Evolutionary conservation across 2,888 invertebrate species (phyloP).

Genomic region (Hydriomena furcata): DNA sequence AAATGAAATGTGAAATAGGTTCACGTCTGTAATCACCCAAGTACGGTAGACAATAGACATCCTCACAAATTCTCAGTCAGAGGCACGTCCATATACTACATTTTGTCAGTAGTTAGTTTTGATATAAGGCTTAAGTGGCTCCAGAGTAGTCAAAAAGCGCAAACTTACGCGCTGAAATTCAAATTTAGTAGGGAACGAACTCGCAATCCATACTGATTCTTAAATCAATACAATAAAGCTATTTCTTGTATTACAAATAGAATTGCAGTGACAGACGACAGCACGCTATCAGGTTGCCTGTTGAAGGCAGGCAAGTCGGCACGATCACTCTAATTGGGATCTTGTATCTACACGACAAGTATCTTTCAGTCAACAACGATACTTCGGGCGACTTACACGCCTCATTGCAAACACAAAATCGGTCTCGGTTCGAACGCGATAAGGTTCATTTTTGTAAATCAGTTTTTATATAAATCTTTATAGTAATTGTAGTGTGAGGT

Average conservation of each 20-base stretch:
- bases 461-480: background rate
- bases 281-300: constrained; percentile 13
- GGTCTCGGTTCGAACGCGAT: constrained; percentile 8
- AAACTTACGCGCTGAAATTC: too few species aligned
- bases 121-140: too few species aligned
- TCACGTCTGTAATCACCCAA: too few species aligned
- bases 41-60: too few species aligned
- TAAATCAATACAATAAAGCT: background rate
- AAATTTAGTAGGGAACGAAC: too few species aligned
- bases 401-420: constrained; percentile 15
- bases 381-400: constrained; percentile 34
- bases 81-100: too few species aligned
- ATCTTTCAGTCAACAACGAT: constrained; percentile 37
- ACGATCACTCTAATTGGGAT: constrained; percentile 39
- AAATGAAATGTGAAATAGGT: too few species aligned
- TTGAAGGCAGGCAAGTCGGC: constrained; percentile 37
- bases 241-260: background rate
- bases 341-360: constrained; percentile 29
- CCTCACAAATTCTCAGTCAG: too few species aligned
- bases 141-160: too few species aligned
- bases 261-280: constrained; percentile 15
- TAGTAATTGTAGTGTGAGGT: constrained; percentile 28
- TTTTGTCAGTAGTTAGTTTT: too few species aligned
- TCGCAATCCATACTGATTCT: background rate
- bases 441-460: constrained; percentile 17